A percentile compares a stretch with the other conserved stretches of the same genome.
phyloP scores from a whole-genome alignment of 2,113 vertebrate genomes.

The Aptenodytes forsteri region DNA sequence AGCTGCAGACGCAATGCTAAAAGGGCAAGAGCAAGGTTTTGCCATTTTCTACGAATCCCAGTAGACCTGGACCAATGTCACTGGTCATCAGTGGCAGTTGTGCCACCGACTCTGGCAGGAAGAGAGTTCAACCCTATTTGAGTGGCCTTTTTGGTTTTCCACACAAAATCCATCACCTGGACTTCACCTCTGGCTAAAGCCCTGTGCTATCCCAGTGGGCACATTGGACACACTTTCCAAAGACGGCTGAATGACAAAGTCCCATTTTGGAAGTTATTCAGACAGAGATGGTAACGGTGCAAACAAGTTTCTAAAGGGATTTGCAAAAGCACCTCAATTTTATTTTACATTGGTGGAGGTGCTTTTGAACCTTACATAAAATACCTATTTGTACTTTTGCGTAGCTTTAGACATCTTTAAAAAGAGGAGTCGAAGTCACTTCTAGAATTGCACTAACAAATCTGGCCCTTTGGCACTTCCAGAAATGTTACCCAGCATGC shows the following conservation, averaged over 20 bases:
- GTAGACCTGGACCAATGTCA: background rate
- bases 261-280: background rate
- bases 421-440: background rate
- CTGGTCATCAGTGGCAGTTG: no score
- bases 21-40: background rate
- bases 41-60: fast-evolving
- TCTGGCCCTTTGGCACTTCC: background rate
- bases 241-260: background rate
- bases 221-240: background rate
- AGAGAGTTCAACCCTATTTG: background rate
- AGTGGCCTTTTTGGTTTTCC: background rate
- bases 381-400: background rate
- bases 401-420: background rate
- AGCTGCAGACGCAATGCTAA: background rate
- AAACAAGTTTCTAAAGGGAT: background rate
- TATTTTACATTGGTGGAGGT: background rate
- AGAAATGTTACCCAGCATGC: slow-evolving; percentile 1
- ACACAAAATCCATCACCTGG: background rate
- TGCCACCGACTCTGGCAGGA: background rate
- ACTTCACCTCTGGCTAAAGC: background rate
- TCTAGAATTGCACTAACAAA: slow-evolving; percentile 21
- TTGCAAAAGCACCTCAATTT: background rate
- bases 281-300: background rate
- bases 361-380: slow-evolving; percentile 11
- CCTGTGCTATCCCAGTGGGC: background rate